Evolutionary conservation across 2,888 invertebrate genomes (phyloP).

Genomic region (Pheosia gnoma): DNA sequence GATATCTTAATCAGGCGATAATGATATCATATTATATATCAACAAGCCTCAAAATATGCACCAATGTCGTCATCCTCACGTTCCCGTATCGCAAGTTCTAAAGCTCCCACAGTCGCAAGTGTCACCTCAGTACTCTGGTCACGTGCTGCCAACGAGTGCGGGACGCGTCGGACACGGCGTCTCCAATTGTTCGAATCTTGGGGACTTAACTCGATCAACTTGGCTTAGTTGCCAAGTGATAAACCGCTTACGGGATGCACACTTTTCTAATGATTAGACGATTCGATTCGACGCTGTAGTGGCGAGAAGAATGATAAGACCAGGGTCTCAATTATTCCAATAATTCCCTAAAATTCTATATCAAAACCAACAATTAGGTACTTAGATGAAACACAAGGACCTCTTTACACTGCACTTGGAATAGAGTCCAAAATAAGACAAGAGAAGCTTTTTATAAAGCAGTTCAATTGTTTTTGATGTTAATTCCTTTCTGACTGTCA

Average conservation of each 20-base stretch:
- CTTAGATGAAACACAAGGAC: no score
- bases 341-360: neutral
- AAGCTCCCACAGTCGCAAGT: constrained; percentile 26
- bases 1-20: no score
- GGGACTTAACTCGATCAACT: constrained; percentile 73
- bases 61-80: constrained; percentile 26
- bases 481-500: no score
- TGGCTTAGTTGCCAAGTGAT: constrained; percentile 65
- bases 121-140: constrained; percentile 54
- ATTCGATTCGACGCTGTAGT: neutral
- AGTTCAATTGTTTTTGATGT: no score
- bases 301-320: neutral
- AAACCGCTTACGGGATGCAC: constrained; percentile 63
- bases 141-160: constrained; percentile 71
- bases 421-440: no score
- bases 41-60: no score
- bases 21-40: no score
- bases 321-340: neutral
- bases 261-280: constrained; percentile 34
- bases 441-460: no score
- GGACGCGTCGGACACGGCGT: constrained; percentile 54
- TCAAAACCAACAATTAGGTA: no score
- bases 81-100: constrained; percentile 19
- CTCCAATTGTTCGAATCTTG: constrained; percentile 80
- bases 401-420: no score